Evolutionary conservation across 2,113 vertebrate genomes (phyloP), one percentile per base, ranked within the genome.

Genomic region (Pluvialis apricaria): DNA sequence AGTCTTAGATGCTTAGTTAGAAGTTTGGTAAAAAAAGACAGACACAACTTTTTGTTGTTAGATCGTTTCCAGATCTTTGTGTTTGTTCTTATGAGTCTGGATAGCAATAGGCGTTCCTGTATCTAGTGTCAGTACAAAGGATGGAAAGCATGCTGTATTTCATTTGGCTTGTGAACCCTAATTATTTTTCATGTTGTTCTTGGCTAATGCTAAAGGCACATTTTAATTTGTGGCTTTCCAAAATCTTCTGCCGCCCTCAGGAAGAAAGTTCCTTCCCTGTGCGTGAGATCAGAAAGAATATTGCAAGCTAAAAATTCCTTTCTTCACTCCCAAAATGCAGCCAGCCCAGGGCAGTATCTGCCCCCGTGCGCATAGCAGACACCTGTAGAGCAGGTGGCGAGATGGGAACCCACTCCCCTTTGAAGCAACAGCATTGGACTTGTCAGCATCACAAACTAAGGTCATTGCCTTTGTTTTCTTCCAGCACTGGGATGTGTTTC

Each of bases 401-500:
- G 76, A 12, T 36, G 38, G 32, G 45, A 47, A 21, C 68, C 38
- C 20, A 4, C 54, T 73, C 10, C 15, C 5, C 26, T 49, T 79
- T 29, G 31, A 49, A 77, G 64, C 42, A 69, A 5, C 16, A 68
- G n/a, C 47, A 16, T 2, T 26, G 29, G 10, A 3, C 32, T 31
- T 52, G 18, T 38, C 86, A 55, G 73, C 76, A 51, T 31, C 38
- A 80, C 70, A 55, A 15, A 13, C 45, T 96, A 45, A 96, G 25
- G 7, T 80, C 2, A 2, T 28, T 79, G 88, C 51, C 65, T 93
- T 76, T 84, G 52, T 51, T 95, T 78, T 96, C 82, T 97, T 72
- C 12, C 96, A 99, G 99, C 98, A 98, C 97, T 99, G 99, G 99
- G 97, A 98, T 1, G 99, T 99, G 65, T 99, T 99, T 92, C 95